These are phyloP conservation scores for Phortica okadai DNA, from an alignment of 2,888 invertebrate species.

Conservation along the genomic window DNA sequence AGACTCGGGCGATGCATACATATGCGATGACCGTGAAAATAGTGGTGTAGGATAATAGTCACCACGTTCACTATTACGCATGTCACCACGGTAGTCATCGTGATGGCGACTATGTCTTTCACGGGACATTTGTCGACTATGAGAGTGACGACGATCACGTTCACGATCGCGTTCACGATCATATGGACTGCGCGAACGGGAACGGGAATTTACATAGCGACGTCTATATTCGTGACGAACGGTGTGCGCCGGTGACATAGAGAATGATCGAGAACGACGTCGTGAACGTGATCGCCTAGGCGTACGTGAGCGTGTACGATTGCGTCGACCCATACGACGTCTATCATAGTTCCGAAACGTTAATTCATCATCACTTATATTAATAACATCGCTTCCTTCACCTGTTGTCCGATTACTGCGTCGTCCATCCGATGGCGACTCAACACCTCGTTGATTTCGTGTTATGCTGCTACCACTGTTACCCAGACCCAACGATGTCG, in stretches of 20 bases:
- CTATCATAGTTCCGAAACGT: slow-evolving; percentile 32
- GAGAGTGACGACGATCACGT: slow-evolving; percentile 20
- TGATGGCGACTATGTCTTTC: slow-evolving; percentile 39
- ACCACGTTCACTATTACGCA: slow-evolving; percentile 36
- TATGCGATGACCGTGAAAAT: slow-evolving; percentile 52
- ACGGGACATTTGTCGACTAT: not conserved
- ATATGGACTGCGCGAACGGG: slow-evolving; percentile 46
- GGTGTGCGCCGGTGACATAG: not conserved
- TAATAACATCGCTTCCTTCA: slow-evolving; percentile 56
- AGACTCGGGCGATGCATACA: slow-evolving; percentile 43
- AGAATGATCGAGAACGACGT: slow-evolving; percentile 48
- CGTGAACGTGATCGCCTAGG: slow-evolving; percentile 35
- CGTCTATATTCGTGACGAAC: slow-evolving; percentile 28
- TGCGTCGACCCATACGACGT: slow-evolving; percentile 41
- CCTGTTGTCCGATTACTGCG: slow-evolving; percentile 40
- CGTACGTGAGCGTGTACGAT: slow-evolving; percentile 52
- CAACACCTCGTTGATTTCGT: too few relatives aligned
- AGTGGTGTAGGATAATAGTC: slow-evolving; percentile 46
- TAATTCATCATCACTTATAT: slow-evolving; percentile 74
- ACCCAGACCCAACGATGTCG: slow-evolving; percentile 20
- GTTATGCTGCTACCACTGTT: not conserved
- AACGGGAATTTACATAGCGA: slow-evolving; percentile 41
- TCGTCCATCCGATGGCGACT: too few relatives aligned
- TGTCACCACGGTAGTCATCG: slow-evolving; percentile 42
- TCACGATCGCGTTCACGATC: slow-evolving; percentile 43